Conservation (phyloP, 2,113 vertebrate genomes). For the Cavia porcellus region DNA sequence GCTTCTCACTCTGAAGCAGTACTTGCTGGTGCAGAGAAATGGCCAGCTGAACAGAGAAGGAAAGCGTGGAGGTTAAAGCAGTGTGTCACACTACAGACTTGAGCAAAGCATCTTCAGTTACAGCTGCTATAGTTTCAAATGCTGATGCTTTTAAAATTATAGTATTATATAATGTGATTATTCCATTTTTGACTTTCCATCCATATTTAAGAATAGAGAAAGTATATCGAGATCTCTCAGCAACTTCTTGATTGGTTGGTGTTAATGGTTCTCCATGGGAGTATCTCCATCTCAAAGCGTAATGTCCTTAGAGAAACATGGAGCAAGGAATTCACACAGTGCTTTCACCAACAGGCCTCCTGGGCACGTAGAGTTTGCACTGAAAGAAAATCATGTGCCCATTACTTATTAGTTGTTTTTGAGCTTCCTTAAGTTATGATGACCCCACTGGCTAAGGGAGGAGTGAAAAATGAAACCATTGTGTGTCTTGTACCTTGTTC, state of each 20-base stretch:
- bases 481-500: not conserved
- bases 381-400: not conserved
- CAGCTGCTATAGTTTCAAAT: not conserved
- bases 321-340: not conserved
- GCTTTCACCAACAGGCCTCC: not conserved
- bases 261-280: not conserved
- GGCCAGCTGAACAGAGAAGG: not conserved
- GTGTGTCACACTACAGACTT: not conserved
- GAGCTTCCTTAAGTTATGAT: not conserved
- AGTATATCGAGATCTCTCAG: not conserved
- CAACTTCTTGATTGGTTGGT: not conserved
- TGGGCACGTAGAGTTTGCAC: not conserved
- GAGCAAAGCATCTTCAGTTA: not conserved
- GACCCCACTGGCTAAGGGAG: not conserved
- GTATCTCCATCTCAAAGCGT: not conserved
- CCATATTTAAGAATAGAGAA: conserved; percentile 19
- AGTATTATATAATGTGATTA: not conserved
- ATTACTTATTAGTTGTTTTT: not conserved
- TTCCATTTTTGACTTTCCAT: conserved; percentile 9
- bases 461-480: not conserved
- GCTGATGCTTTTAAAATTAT: not conserved
- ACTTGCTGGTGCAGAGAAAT: not conserved
- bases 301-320: conserved; percentile 17
- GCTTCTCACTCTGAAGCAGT: not conserved
- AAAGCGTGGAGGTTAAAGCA: not conserved